Conservation (phyloP, 2,113 vertebrate species). For the Arenaria interpres region DNA sequence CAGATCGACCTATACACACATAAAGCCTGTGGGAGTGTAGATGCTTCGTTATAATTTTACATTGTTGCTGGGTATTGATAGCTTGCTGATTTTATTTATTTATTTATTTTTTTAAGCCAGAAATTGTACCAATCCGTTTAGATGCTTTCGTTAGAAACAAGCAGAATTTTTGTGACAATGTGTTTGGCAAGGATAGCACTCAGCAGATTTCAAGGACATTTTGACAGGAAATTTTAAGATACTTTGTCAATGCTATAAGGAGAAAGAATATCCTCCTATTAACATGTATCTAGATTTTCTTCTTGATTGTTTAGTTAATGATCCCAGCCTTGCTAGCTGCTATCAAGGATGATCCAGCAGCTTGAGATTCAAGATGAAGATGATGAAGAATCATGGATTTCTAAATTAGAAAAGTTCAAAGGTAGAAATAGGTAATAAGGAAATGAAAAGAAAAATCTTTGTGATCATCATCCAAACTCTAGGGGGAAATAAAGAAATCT, state of each 20-base stretch:
- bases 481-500: slow-evolving; percentile 14
- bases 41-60: neutral
- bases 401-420: slow-evolving; percentile 49
- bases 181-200: slow-evolving; percentile 44
- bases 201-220: slow-evolving; percentile 51
- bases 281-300: slow-evolving; percentile 40
- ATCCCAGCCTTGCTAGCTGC: neutral
- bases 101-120: neutral
- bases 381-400: neutral
- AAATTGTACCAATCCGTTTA: neutral
- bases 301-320: slow-evolving; percentile 46
- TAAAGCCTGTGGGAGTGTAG: neutral
- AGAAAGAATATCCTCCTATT: slow-evolving; percentile 43
- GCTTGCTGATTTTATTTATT: neutral
- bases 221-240: slow-evolving; percentile 48
- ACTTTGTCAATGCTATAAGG: neutral
- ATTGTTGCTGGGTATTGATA: neutral
- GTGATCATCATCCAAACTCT: slow-evolving; percentile 39
- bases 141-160: slow-evolving; percentile 22
- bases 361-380: neutral
- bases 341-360: slow-evolving; percentile 6
- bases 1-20: neutral
- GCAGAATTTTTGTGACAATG: slow-evolving; percentile 32
- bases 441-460: slow-evolving; percentile 43
- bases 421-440: slow-evolving; percentile 8